Percentiles rank a stretch among this genome's conserved stretches.
These are phyloP conservation scores for Taphrorychus bicolor DNA, from an alignment of 2,888 invertebrate genomes.

Conservation along the genomic window DNA sequence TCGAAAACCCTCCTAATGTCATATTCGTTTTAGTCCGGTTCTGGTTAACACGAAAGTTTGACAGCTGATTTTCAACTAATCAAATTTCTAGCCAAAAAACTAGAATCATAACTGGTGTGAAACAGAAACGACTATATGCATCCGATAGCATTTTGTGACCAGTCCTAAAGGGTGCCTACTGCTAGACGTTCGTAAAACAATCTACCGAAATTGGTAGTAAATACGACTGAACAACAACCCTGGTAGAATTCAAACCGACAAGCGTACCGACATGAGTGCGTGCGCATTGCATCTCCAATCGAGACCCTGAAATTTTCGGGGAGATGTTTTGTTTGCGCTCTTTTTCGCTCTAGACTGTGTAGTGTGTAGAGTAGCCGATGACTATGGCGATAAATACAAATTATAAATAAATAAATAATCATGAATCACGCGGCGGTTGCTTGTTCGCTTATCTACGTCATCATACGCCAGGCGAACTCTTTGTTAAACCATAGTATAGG, in stretches of 20 bases:
- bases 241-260: constrained; percentile 45
- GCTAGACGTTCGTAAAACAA: not conserved
- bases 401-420: not conserved
- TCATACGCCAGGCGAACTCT: not conserved
- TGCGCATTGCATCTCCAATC: constrained; percentile 27
- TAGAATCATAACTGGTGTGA: no score
- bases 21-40: no score
- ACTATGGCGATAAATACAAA: not conserved
- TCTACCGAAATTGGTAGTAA: not conserved
- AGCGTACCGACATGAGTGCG: constrained; percentile 44
- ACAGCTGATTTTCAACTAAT: no score
- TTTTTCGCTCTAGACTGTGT: not conserved
- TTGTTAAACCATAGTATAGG: no score
- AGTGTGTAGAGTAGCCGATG: not conserved
- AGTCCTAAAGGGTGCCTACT: no score
- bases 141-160: no score
- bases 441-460: not conserved
- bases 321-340: constrained; percentile 11
- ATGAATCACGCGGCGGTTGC: no score
- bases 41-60: no score
- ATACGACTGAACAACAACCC: not conserved
- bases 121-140: no score
- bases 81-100: no score
- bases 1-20: no score
- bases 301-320: constrained; percentile 27